Conservation (phyloP, 2,888 invertebrate species). For the Orthonevra nobilis region DNA sequence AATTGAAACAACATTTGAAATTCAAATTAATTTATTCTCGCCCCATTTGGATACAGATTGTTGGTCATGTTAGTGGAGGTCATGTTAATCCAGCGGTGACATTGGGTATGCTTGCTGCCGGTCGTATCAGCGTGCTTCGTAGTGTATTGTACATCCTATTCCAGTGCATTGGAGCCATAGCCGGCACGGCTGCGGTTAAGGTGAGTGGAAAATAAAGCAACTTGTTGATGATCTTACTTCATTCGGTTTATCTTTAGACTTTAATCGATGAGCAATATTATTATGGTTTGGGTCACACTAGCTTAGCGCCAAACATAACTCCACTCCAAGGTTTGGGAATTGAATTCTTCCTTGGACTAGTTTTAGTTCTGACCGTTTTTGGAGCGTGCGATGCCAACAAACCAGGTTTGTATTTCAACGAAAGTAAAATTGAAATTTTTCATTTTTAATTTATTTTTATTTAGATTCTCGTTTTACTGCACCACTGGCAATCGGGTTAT, state of each 20-base stretch:
- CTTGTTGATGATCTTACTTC: too few species aligned
- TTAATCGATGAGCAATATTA: conserved; percentile 85
- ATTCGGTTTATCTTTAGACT: conserved; percentile 82
- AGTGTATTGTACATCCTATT: conserved; percentile 89
- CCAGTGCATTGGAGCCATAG: conserved; percentile 91
- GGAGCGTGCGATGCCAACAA: conserved; percentile 83
- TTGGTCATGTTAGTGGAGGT: conserved; percentile 93
- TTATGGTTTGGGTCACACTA: conserved; percentile 86
- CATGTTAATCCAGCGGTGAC: conserved; percentile 97
- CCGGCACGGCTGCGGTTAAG: conserved; percentile 88
- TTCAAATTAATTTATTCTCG: conserved; percentile 66
- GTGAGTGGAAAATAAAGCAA: conserved; percentile 76
- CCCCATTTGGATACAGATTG: conserved; percentile 82
- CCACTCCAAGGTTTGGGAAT: conserved; percentile 92
- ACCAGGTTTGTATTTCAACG: conserved; percentile 75
- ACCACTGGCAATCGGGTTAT: conserved; percentile 92
- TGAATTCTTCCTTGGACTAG: conserved; percentile 93
- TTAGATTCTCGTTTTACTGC: conserved; percentile 89
- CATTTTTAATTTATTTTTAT: not conserved
- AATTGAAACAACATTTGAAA: conserved; percentile 63
- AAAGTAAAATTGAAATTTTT: too few species aligned
- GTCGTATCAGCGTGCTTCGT: conserved; percentile 88
- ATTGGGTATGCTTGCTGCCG: conserved; percentile 87
- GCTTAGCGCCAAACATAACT: conserved; percentile 83
- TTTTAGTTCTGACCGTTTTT: conserved; percentile 94